Conservation (phyloP, 2,797 vertebrate species). For the Darevskia nairensis region DNA sequence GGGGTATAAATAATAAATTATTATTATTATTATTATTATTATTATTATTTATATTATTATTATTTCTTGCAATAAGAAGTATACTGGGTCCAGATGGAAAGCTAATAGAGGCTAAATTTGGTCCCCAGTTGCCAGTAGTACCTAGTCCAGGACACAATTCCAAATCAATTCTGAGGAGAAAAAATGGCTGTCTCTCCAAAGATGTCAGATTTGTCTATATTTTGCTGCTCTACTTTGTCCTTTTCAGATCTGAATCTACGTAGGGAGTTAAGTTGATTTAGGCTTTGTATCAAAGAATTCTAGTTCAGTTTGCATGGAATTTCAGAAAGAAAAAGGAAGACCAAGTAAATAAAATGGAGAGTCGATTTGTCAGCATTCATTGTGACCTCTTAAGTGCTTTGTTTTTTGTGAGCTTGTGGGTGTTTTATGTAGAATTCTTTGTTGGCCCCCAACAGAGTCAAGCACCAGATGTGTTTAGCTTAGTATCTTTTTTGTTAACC, state of each 20-base stretch:
- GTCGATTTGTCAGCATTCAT: conserved; percentile 40
- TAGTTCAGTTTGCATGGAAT: conserved; percentile 21
- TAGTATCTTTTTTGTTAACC: conserved; percentile 20
- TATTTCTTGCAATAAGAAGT: too few relatives aligned
- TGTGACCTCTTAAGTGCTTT: conserved; percentile 42
- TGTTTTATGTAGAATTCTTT: conserved; percentile 28
- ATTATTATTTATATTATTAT: too few relatives aligned
- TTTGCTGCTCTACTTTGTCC: background rate
- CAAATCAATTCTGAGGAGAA: background rate
- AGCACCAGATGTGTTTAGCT: conserved; percentile 29
- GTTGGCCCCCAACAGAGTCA: conserved; percentile 31
- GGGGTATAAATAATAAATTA: too few relatives aligned
- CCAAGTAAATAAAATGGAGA: background rate
- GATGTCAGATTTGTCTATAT: background rate
- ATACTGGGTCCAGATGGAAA: background rate
- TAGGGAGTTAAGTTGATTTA: conserved; percentile 8
- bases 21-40: too few relatives aligned
- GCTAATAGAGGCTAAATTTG: background rate
- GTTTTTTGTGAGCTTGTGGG: conserved; percentile 38
- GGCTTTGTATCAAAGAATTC: conserved; percentile 31
- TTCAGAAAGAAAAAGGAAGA: conserved; percentile 9
- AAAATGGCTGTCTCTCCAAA: background rate
- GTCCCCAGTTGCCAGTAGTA: too few relatives aligned
- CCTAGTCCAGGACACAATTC: background rate
- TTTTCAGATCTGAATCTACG: conserved; percentile 6